A percentile compares a stretch with the other conserved stretches of the same genome.
These are phyloP conservation scores for Drosophila eugracilis DNA, from an alignment of 1,140 invertebrate species.

Conservation along the genomic window DNA sequence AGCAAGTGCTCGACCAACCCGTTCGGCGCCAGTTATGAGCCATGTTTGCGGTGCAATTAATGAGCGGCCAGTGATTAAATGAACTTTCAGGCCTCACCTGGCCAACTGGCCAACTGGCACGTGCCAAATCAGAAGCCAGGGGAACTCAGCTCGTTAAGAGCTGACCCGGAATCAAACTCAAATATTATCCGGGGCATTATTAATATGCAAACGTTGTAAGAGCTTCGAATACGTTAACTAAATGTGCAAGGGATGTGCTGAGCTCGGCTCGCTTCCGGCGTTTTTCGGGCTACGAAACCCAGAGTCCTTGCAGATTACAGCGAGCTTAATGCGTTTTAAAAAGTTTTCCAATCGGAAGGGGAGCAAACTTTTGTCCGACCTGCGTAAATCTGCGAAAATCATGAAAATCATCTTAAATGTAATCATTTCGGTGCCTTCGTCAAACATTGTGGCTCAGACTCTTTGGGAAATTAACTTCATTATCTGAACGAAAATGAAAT, in stretches of 20 bases:
- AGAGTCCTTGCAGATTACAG: slow-evolving; percentile 58
- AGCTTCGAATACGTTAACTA: slow-evolving; percentile 53
- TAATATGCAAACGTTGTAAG: slow-evolving; percentile 75
- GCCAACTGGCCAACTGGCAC: slow-evolving; percentile 28
- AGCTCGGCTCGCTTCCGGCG: slow-evolving; percentile 29
- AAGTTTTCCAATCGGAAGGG: slow-evolving; percentile 49
- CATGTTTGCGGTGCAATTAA: slow-evolving; percentile 63
- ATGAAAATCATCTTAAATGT: slow-evolving; percentile 68
- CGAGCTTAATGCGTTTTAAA: slow-evolving; percentile 72
- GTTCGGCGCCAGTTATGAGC: slow-evolving; percentile 42
- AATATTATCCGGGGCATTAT: slow-evolving; percentile 54
- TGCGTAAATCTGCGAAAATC: slow-evolving; percentile 65
- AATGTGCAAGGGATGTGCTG: slow-evolving; percentile 51
- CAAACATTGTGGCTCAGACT: slow-evolving; percentile 18
- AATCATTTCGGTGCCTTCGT: slow-evolving; percentile 44
- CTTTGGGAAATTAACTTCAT: slow-evolving; percentile 73
- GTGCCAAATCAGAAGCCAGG: slow-evolving; percentile 34
- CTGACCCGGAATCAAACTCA: slow-evolving; percentile 28
- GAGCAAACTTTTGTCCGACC: slow-evolving; percentile 43
- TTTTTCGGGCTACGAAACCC: background rate
- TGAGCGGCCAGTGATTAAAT: slow-evolving; percentile 50
- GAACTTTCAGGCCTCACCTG: slow-evolving; percentile 36
- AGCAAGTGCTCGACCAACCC: slow-evolving; percentile 30
- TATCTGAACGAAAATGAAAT: slow-evolving; percentile 63
- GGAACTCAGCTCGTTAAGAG: slow-evolving; percentile 52